Base-by-base conservation (phyloP, 2,888 invertebrate species). In the Caenorhabditis plicata region DNA sequence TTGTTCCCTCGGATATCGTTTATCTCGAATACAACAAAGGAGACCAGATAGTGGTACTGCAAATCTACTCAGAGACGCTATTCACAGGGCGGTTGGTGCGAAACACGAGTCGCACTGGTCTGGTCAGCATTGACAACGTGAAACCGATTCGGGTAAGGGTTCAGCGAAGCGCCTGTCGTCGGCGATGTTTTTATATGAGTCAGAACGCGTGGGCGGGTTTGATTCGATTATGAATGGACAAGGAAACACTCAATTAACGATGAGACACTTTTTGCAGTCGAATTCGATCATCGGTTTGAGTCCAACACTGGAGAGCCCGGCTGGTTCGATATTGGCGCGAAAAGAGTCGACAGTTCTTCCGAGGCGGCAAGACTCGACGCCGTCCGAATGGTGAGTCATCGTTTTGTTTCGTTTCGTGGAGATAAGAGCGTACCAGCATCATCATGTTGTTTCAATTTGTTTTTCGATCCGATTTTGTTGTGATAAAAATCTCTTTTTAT, bases 21-120 rank as follows among this genome's bases (percentile, higher is more conserved):
- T 64, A 40, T 20, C 32, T 71, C 1, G 52, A 56, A 4, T 56
- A 66, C 15, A 41, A 62, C 1, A 55, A 48, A 32, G 57, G 70
- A 15, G 76, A 75, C 40, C 39, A 64, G 4, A 56, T 76, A n/a
- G 74, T 73, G 45, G 64, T 76, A 4, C 35, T 73, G 3, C 56
- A 65, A 20, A 51, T 63, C 20, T 64, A 66, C 27, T 36, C 44
- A 2, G 62, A 68, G 20, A 49, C 41, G 31, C 23, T 41, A 19
- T 70, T 70, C 41, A 56, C 69, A 46, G 71, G 68, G 15, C 50
- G 64, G 13, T 44, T 69, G 33, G 42, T 63, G 13, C 51, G 58
- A 33, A 58, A 65, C 35, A 63, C 50, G 2, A 33, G 32, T 3
- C 39, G 62, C 25, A 54, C 55, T n/a, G 70, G 70, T 11, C 49